These are phyloP conservation scores for Pherbina coryleti DNA, from an alignment of 2,888 invertebrate species.

Conservation along the genomic window DNA sequence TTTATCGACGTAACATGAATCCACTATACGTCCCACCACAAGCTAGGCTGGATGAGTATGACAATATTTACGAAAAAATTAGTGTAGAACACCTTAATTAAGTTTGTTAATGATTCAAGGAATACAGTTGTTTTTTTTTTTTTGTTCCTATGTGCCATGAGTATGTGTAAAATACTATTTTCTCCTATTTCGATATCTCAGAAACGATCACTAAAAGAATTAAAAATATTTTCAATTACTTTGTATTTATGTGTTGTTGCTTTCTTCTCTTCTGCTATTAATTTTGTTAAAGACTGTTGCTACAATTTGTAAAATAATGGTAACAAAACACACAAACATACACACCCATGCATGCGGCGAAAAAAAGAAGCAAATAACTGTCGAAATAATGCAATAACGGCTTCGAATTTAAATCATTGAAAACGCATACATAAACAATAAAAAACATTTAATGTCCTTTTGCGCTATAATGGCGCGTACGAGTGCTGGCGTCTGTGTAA, in stretches of 20 bases:
- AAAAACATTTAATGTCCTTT: slow-evolving; percentile 33
- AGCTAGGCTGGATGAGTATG: too few species aligned
- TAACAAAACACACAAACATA: neutral
- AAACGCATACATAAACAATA: slow-evolving; percentile 31
- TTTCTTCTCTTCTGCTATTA: neutral
- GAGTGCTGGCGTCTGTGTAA: neutral
- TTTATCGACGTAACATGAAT: too few species aligned
- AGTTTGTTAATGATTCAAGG: too few species aligned
- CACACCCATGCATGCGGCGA: neutral
- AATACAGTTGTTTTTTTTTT: too few species aligned
- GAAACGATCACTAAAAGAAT: too few species aligned
- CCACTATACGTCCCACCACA: too few species aligned
- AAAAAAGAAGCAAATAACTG: slow-evolving; percentile 3
- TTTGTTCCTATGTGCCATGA: too few species aligned
- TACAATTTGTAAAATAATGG: neutral
- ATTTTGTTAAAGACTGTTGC: neutral
- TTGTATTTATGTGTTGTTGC: neutral
- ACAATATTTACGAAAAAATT: too few species aligned
- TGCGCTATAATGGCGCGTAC: neutral
- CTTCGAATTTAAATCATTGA: slow-evolving; percentile 32
- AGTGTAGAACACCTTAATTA: too few species aligned
- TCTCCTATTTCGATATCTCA: too few species aligned
- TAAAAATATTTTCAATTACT: too few species aligned
- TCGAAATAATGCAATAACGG: slow-evolving; percentile 32
- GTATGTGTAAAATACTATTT: too few species aligned